These are phyloP conservation scores for Schrankia costaestrigalis DNA, from an alignment of 2,888 invertebrate genomes.

Conservation along the genomic window DNA sequence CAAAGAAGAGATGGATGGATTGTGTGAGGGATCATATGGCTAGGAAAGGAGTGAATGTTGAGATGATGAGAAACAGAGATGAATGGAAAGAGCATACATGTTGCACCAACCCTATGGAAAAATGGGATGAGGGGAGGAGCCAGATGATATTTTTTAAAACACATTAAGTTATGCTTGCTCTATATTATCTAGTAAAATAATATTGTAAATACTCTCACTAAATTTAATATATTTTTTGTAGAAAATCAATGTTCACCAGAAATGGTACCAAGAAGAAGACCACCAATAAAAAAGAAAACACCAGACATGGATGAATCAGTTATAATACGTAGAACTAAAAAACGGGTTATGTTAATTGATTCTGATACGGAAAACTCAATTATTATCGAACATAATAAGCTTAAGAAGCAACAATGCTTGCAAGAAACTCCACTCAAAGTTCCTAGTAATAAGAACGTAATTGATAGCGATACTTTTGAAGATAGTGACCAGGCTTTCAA, in stretches of 20 bases:
- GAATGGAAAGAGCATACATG: too few species aligned
- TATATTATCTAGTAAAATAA: too few species aligned
- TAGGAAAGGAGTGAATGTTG: too few species aligned
- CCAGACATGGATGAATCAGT: constrained; percentile 43
- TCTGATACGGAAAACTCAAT: constrained; percentile 72
- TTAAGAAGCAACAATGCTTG: constrained; percentile 53
- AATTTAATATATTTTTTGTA: constrained; percentile 16
- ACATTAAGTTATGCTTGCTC: too few species aligned
- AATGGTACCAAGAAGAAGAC: constrained; percentile 51
- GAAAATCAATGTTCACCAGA: constrained; percentile 64
- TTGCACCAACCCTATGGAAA: too few species aligned
- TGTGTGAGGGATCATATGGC: too few species aligned
- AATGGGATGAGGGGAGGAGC: too few species aligned
- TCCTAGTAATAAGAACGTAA: constrained; percentile 14
- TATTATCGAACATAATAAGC: constrained; percentile 54
- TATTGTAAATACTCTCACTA: too few species aligned
- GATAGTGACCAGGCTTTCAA: constrained; percentile 13
- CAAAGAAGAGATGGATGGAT: too few species aligned
- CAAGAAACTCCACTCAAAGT: constrained; percentile 65
- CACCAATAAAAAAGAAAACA: constrained; percentile 34
- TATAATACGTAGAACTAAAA: constrained; percentile 49
- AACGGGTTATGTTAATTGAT: constrained; percentile 58
- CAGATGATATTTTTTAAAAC: too few species aligned
- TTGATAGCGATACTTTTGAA: constrained; percentile 19
- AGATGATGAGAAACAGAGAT: too few species aligned